phyloP scores from a whole-genome alignment of 2,113 vertebrate genomes.

The Cyrtonyx montezumae region DNA sequence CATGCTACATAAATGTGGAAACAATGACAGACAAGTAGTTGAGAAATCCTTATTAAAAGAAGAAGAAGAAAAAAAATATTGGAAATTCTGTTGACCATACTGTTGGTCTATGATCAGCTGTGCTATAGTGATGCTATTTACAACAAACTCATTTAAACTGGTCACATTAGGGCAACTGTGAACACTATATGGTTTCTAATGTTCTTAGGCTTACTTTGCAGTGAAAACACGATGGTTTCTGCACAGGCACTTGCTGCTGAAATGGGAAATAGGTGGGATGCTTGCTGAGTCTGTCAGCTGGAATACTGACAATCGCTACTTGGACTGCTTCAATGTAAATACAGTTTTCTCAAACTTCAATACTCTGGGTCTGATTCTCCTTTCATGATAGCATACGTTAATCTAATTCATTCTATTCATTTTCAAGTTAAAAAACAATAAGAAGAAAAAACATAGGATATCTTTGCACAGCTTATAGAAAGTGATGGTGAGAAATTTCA shows the following conservation, averaged over 20 bases:
- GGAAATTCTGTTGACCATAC: neutral
- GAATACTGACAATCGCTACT: conserved; percentile 41
- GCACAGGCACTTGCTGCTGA: conserved; percentile 40
- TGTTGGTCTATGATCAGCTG: too few species aligned
- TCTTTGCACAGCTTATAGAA: neutral
- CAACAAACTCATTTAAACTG: conserved; percentile 28
- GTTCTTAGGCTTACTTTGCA: conserved; percentile 37
- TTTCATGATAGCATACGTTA: neutral
- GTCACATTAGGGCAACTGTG: neutral
- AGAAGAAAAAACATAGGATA: neutral
- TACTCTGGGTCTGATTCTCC: neutral
- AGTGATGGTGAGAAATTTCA: neutral
- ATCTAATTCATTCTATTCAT: neutral
- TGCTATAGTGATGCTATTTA: neutral
- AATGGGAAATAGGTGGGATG: conserved; percentile 57
- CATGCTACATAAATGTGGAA: neutral
- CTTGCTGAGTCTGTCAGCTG: conserved; percentile 64
- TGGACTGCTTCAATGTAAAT: conserved; percentile 51
- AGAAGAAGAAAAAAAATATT: neutral
- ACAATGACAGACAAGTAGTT: neutral
- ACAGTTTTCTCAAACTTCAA: conserved; percentile 22
- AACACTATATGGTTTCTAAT: conserved; percentile 3
- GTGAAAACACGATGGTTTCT: conserved; percentile 29
- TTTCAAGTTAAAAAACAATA: neutral
- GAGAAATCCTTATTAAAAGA: neutral